A percentile compares a stretch with the other conserved stretches of the same genome.
phyloP scores from a whole-genome alignment of 2,113 vertebrate species.

The Piaya cayana region DNA sequence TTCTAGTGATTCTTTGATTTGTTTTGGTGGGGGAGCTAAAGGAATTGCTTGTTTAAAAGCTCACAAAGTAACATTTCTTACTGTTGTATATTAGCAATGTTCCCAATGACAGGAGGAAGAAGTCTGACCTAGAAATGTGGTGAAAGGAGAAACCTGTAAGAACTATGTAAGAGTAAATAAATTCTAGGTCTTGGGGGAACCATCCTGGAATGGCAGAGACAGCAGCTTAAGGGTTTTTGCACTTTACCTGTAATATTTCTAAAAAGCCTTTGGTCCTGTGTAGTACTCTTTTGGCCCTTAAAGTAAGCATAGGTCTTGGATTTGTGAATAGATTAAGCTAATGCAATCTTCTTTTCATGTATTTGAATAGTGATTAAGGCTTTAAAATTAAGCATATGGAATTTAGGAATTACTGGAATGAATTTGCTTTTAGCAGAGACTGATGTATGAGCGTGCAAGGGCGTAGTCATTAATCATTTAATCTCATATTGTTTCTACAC shows the following conservation, averaged over 20 bases:
- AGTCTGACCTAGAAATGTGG: neutral
- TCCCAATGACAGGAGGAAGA: neutral
- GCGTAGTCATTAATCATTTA: neutral
- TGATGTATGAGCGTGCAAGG: neutral
- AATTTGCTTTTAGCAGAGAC: neutral
- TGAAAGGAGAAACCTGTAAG: neutral
- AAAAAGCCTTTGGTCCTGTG: neutral
- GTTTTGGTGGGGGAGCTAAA: neutral
- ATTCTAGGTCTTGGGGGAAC: neutral
- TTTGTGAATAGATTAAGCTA: neutral
- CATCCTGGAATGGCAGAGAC: neutral
- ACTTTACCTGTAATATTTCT: neutral
- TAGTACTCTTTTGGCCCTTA: neutral
- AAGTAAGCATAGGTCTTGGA: neutral
- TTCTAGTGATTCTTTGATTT: neutral
- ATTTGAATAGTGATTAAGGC: neutral
- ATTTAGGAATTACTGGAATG: constrained; percentile 11
- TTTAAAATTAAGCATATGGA: neutral
- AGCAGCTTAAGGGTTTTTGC: neutral
- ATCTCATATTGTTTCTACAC: neutral
- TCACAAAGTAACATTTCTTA: neutral
- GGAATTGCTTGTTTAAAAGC: neutral
- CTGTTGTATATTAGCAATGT: neutral
- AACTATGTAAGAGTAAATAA: neutral
- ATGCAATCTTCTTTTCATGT: neutral